Evolutionary conservation across 2,888 invertebrate species (phyloP).

Genomic region (Ophioninae sp.): DNA sequence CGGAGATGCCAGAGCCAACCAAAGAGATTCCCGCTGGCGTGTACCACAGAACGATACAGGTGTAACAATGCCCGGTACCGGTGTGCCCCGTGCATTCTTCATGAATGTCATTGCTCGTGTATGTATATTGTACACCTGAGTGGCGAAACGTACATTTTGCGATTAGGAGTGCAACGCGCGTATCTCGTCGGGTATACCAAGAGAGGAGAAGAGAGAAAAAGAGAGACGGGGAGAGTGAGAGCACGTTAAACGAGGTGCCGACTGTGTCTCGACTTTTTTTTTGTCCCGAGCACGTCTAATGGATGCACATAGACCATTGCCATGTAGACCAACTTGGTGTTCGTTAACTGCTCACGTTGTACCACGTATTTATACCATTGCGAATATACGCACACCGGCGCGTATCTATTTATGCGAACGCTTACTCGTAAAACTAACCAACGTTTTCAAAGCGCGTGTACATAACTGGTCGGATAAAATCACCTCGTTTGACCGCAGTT

Average conservation of each 20-base stretch:
- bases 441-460: conserved; percentile 39
- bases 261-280: conserved; percentile 50
- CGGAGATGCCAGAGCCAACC: conserved; percentile 20
- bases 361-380: conserved; percentile 15
- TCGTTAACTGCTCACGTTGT: conserved; percentile 54
- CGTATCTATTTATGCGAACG: conserved; percentile 19
- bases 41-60: conserved; percentile 32
- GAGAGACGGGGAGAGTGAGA: conserved; percentile 5
- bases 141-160: conserved; percentile 53
- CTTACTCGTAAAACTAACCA: conserved; percentile 36
- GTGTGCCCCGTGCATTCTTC: conserved; percentile 34
- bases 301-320: conserved; percentile 44
- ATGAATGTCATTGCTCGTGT: conserved; percentile 30
- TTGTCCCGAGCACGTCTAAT: conserved; percentile 54
- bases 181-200: conserved; percentile 20
- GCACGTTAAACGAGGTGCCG: conserved; percentile 52
- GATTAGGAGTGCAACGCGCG: conserved; percentile 50
- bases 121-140: conserved; percentile 26
- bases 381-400: conserved; percentile 14
- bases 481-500: conserved; percentile 54
- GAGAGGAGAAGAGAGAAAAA: conserved; percentile 7
- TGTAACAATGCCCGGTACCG: conserved; percentile 29
- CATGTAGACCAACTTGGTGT: conserved; percentile 42
- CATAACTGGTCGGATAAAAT: conserved; percentile 51
- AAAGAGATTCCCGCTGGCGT: conserved; percentile 32